These are phyloP conservation scores for Pedicia rivosa DNA, from an alignment of 2,888 invertebrate species.

Conservation along the genomic window DNA sequence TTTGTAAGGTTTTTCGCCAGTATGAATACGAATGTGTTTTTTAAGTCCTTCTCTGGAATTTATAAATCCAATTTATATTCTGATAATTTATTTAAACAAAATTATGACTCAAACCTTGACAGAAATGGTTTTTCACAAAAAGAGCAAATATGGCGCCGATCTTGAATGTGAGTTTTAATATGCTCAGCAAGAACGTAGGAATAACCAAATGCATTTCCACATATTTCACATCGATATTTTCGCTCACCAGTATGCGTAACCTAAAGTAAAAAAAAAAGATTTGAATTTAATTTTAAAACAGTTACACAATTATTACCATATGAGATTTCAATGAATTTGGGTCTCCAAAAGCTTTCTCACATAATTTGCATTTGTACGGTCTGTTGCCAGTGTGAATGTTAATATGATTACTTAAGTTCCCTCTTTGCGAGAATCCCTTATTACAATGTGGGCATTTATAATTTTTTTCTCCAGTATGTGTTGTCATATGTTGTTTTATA, in stretches of 20 bases:
- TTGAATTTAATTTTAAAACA: too few relatives aligned
- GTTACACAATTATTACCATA: too few relatives aligned
- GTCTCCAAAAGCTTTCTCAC: conserved; percentile 10
- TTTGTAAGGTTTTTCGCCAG: conserved; percentile 11
- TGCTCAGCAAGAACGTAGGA: conserved; percentile 9
- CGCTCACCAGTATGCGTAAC: conserved; percentile 10
- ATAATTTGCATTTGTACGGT: conserved; percentile 11
- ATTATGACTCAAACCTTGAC: too few relatives aligned
- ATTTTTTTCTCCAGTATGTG: conserved; percentile 9
- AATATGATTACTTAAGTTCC: conserved; percentile 10
- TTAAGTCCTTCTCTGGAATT: not conserved
- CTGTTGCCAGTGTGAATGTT: conserved; percentile 12
- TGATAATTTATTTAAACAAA: too few relatives aligned
- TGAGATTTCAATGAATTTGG: conserved; percentile 11
- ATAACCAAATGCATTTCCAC: conserved; percentile 11
- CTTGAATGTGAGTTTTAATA: conserved; percentile 1
- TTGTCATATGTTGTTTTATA: conserved; percentile 12
- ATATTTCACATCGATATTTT: conserved; percentile 11
- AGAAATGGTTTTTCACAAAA: conserved; percentile 4
- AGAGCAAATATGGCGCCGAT: conserved; percentile 1
- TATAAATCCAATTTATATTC: too few relatives aligned
- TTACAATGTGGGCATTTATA: conserved; percentile 10
- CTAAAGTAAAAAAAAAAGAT: too few relatives aligned
- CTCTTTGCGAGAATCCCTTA: conserved; percentile 9
- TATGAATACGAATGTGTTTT: conserved; percentile 9